Evolutionary conservation across 1,140 invertebrate species (phyloP).

Genomic region (Oppia nitens): DNA sequence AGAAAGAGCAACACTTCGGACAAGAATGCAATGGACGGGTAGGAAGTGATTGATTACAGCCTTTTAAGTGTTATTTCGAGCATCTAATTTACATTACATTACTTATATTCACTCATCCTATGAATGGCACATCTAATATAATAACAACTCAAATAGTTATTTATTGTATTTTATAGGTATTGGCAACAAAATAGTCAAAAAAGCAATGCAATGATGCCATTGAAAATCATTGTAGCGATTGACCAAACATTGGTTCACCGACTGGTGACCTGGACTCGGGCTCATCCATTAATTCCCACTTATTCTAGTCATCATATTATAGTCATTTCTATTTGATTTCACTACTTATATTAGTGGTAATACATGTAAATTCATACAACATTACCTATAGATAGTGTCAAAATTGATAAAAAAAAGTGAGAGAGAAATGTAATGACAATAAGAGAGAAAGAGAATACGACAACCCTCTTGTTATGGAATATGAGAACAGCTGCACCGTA

Average conservation of each 20-base stretch:
- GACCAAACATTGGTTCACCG: neutral
- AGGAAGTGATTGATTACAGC: neutral
- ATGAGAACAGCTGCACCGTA: no score
- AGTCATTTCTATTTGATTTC: neutral
- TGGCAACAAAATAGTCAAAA: no score
- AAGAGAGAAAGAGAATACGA: neutral
- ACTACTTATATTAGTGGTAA: no score
- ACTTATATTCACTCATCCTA: no score
- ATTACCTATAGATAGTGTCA: no score
- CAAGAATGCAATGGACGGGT: neutral
- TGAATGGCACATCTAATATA: neutral
- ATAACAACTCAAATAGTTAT: neutral
- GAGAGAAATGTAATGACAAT: no score
- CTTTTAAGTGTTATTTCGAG: neutral
- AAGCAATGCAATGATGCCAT: neutral
- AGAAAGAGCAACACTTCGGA: neutral
- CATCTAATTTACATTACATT: neutral
- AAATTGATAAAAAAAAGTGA: no score
- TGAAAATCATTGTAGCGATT: neutral
- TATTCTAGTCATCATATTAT: neutral
- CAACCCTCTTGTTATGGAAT: neutral
- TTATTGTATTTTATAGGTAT: neutral
- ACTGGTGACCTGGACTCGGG: neutral
- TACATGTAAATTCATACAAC: no score
- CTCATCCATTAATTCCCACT: neutral